Conservation (phyloP, 2,888 invertebrate genomes). For the Suillia variegata region DNA sequence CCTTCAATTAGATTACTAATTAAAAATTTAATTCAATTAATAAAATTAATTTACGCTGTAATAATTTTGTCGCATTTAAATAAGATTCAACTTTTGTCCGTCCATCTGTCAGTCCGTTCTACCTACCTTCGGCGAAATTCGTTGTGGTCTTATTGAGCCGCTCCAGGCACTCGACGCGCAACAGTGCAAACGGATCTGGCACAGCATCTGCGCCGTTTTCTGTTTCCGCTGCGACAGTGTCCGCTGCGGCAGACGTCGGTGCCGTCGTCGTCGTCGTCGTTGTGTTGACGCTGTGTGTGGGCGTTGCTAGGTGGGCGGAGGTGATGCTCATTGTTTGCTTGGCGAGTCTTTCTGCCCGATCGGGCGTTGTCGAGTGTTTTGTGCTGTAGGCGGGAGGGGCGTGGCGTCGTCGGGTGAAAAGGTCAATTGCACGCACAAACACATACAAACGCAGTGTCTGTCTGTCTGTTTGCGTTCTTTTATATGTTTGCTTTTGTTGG, state of each 20-base stretch:
- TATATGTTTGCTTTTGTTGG: no score
- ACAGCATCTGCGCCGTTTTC: slow-evolving; percentile 35
- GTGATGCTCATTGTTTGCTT: slow-evolving; percentile 7
- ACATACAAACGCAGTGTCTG: no score
- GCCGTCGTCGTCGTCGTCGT: slow-evolving; percentile 9
- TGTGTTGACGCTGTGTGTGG: slow-evolving; percentile 27
- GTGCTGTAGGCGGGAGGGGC: background rate
- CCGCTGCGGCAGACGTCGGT: slow-evolving; percentile 6
- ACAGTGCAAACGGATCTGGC: slow-evolving; percentile 45
- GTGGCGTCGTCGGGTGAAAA: background rate
- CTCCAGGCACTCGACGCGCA: slow-evolving; percentile 48
- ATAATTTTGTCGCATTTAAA: no score
- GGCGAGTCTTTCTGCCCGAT: background rate
- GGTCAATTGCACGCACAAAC: background rate
- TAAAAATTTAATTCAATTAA: no score
- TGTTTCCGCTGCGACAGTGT: slow-evolving; percentile 23
- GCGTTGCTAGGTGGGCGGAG: slow-evolving; percentile 19
- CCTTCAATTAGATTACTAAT: no score
- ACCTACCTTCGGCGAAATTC: slow-evolving; percentile 41
- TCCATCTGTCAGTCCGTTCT: background rate
- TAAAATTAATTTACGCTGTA: no score
- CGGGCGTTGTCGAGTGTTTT: background rate
- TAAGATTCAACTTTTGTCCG: no score
- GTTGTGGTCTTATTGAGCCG: slow-evolving; percentile 47
- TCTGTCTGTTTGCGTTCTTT: no score